These are phyloP conservation scores for Amphipoea oculea DNA, from an alignment of 2,888 invertebrate genomes.

Conservation along the genomic window DNA sequence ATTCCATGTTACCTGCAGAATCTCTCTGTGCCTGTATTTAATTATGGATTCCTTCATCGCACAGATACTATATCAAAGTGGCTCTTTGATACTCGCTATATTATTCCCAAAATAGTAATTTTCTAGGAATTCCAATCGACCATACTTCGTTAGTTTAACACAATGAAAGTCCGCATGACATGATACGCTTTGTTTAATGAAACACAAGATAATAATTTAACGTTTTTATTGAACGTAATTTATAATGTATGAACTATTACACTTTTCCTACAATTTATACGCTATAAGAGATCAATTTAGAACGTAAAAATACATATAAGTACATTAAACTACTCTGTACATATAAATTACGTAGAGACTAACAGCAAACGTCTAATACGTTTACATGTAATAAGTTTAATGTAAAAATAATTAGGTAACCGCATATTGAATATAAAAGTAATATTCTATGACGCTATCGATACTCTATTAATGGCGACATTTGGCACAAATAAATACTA, in stretches of 20 bases:
- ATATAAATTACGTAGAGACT: slow-evolving; percentile 73
- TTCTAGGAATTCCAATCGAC: slow-evolving; percentile 55
- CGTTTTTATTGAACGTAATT: slow-evolving; percentile 90
- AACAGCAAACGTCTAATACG: slow-evolving; percentile 69
- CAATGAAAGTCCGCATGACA: slow-evolving; percentile 1
- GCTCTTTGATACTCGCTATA: slow-evolving; percentile 60
- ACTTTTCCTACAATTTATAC: slow-evolving; percentile 80
- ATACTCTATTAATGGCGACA: slow-evolving; percentile 41
- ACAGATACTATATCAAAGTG: slow-evolving; percentile 73
- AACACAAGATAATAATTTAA: slow-evolving; percentile 81
- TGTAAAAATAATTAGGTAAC: slow-evolving; percentile 61
- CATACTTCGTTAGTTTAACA: slow-evolving; percentile 23
- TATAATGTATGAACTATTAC: slow-evolving; percentile 82
- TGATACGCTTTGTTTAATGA: slow-evolving; percentile 50
- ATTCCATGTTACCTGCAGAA: slow-evolving; percentile 40
- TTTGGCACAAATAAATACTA: slow-evolving; percentile 66
- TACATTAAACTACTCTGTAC: slow-evolving; percentile 77
- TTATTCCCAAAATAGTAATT: slow-evolving; percentile 67
- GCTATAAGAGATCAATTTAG: slow-evolving; percentile 80
- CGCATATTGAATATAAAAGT: slow-evolving; percentile 46
- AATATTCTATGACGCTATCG: slow-evolving; percentile 46
- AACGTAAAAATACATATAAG: slow-evolving; percentile 76
- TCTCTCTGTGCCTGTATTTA: slow-evolving; percentile 67
- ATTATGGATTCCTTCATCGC: slow-evolving; percentile 72
- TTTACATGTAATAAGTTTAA: slow-evolving; percentile 62